Conservation (phyloP, 2,797 vertebrate species). For the Pagetopsis macropterus region DNA sequence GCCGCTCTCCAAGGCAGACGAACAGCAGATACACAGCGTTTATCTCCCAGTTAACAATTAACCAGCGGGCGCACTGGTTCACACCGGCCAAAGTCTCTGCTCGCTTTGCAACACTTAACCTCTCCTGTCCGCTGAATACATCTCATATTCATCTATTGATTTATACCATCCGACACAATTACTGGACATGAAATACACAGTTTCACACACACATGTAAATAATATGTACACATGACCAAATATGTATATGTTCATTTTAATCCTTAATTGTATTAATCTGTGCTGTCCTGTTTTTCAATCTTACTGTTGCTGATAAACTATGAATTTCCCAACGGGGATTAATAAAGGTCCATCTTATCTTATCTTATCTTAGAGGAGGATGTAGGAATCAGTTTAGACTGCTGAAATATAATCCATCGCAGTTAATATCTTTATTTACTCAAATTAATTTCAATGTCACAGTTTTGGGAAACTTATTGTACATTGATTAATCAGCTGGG, state of each 20-base stretch:
- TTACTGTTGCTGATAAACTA: no score
- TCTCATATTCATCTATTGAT: not conserved
- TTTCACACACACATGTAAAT: no score
- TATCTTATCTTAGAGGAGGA: not conserved
- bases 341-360: no score
- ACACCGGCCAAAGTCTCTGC: not conserved
- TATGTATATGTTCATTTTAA: no score
- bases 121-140: not conserved
- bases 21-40: constrained; percentile 62
- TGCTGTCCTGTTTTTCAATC: no score
- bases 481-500: constrained; percentile 31
- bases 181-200: no score
- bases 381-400: not conserved
- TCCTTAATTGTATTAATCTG: no score
- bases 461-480: constrained; percentile 13
- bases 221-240: no score
- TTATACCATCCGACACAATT: not conserved
- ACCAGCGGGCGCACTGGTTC: constrained; percentile 47
- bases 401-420: constrained; percentile 25
- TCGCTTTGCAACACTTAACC: not conserved
- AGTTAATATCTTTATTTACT: constrained; percentile 32
- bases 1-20: constrained; percentile 68
- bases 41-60: constrained; percentile 79
- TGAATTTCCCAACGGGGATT: no score
- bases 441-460: constrained; percentile 37